Base-by-base conservation (phyloP, 23 tunicate genomes). In the Styela plicata region DNA sequence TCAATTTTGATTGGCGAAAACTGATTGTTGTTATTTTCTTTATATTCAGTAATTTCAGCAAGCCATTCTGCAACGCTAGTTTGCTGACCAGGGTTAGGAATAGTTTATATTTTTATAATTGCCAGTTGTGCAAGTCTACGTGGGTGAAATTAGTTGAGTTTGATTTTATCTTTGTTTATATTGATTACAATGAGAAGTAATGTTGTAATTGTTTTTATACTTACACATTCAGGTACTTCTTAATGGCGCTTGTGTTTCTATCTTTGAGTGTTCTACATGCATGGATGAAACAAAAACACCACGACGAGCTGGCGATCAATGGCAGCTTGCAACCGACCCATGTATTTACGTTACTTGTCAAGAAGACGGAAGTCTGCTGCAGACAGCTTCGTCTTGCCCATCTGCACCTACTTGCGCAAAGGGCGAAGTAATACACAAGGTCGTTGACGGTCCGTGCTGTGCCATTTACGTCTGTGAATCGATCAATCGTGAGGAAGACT, bases 381-480 rank as follows among this genome's bases (percentile, higher is more conserved):
- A 34, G 27, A 35, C 31, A 16, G 30, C 71, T 16, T 27, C 71
- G 30, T 67, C 71, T 25, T 67, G 71, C 24, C 71, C 71, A 21
- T 52, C 67, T 1, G 31, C 31, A 18, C 71, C 71, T 18, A 67
- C 31, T 18, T 67, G 71, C 31, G n/a, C 19, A 29, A 29, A 67
- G 16, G 17, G 16, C 24, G 71, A 67, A 67, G 31, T 29, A 18
- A 22, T 1, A 18, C 71, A 67, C 71, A 67, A 67, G 22, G 71
- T 67, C 22, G 71, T 67, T 67, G 71, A 67, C 22, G 71, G 71
- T 22, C 71, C 71, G 22, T 67, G 71, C 24, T 67, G 71, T 67
- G n/a, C 71, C 17, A 67, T 67, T 16, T 67, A 1, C 31, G 71
- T 67, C 19, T 67, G 71, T 29, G 71, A 67, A 22, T 67, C 71